Base-by-base conservation (phyloP, 1,140 invertebrate species). In the Gonatopus flavifemur region DNA sequence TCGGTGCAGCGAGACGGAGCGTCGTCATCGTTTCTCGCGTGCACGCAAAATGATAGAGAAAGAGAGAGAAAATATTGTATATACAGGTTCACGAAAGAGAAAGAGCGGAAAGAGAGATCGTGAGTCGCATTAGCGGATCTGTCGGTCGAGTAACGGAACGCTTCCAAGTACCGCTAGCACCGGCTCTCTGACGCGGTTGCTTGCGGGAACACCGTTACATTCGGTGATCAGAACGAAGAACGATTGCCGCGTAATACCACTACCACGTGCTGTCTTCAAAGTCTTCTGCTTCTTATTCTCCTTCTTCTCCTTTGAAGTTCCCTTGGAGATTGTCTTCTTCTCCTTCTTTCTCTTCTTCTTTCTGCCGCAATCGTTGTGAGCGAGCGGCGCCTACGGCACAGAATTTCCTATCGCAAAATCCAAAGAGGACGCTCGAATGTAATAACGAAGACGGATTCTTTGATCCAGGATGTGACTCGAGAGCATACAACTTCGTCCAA, bases 71-170 rank as follows among this genome's bases (percentile, higher is more conserved):
- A 22, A n/a, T n/a, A n/a, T n/a, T n/a, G n/a, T n/a, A n/a, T n/a
- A n/a, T n/a, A n/a, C n/a, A 20, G 22, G n/a, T n/a, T n/a, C n/a
- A n/a, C n/a, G 13, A 24, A 18, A 47, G 19, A 35, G 20, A 33
- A 44, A 37, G 24, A 48, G 16, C n/a, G 36, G 12, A 54, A 45
- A 38, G 48, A 36, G 52, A 52, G 62, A 58, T 64, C 50, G 47
- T 46, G 57, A 61, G 58, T 64, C 63, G 59, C 63, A 66, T 69
- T 76, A 76, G 76, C 74, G 76, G 74, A 75, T 77, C 76, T 78
- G 70, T 77, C 74, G 76, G 76, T 77, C 76, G 74, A 78, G 65
- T 78, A 78, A 78, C 76, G 76, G 76, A 62, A 63, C 66, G 61
- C 60, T 58, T 51, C 52, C 47, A 58, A 67, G 72, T 76, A 76